A percentile compares a stretch with the other conserved stretches of the same genome.
Evolutionary conservation across 2,888 invertebrate genomes (phyloP).

Genomic region (Stenodema calcarata): DNA sequence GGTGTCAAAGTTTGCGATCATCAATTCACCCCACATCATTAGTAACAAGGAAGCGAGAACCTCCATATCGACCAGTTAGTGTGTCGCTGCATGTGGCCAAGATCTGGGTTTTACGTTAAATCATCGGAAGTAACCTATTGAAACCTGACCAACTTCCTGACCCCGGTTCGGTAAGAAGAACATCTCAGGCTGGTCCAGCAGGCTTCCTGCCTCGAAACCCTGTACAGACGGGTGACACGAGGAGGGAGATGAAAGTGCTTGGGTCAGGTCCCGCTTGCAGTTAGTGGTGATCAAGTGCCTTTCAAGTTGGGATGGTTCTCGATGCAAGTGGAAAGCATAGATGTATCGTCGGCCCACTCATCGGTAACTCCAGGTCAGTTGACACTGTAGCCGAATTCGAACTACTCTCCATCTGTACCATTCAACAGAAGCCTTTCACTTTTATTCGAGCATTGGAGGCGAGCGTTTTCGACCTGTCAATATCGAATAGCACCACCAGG

Average conservation of each 20-base stretch:
- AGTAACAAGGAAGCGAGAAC: not conserved
- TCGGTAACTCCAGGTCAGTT: conserved; percentile 27
- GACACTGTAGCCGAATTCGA: not conserved
- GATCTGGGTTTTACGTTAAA: not conserved
- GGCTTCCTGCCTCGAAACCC: not conserved
- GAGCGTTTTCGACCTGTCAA: too few species aligned
- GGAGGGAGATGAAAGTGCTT: conserved; percentile 14
- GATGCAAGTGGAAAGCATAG: conserved; percentile 22
- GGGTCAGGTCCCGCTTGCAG: not conserved
- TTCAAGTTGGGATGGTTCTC: conserved; percentile 14
- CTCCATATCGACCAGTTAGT: not conserved
- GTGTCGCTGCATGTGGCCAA: not conserved
- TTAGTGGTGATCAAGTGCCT: conserved; percentile 16
- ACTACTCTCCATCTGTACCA: too few species aligned
- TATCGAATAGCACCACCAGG: too few species aligned
- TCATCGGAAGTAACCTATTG: not conserved
- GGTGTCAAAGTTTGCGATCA: too few species aligned
- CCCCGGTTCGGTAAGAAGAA: not conserved
- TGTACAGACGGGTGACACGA: not conserved
- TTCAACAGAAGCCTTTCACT: too few species aligned
- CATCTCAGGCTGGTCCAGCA: not conserved
- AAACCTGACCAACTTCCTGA: conserved; percentile 1
- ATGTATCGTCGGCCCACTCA: conserved; percentile 33
- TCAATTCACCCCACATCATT: too few species aligned
- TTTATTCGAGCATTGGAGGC: too few species aligned